Percentiles rank a stretch among this genome's conserved stretches.
Evolutionary conservation across 2,113 vertebrate genomes (phyloP).

Genomic region (Narcine bancroftii): DNA sequence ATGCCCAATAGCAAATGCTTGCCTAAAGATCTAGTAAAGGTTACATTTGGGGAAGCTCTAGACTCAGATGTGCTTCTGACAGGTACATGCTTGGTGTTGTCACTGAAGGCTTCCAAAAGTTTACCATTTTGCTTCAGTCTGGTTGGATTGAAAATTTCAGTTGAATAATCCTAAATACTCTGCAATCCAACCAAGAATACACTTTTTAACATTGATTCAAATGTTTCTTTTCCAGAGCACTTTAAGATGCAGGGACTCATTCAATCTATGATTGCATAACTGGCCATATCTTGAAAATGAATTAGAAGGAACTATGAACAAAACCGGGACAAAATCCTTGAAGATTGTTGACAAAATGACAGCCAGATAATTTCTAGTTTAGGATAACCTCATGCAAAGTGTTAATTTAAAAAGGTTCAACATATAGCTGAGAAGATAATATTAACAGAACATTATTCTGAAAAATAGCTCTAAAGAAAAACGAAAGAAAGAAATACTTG

Average conservation of each 20-base stretch:
- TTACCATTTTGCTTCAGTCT: not conserved
- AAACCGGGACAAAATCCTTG: slow-evolving; percentile 43
- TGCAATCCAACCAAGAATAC: not conserved
- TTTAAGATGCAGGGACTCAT: slow-evolving; percentile 34
- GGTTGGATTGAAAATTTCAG: not conserved
- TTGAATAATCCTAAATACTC: not conserved
- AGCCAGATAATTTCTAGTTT: not conserved
- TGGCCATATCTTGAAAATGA: slow-evolving; percentile 44
- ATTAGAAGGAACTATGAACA: slow-evolving; percentile 45
- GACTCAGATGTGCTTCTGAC: not conserved
- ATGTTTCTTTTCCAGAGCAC: not conserved
- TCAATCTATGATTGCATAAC: slow-evolving; percentile 44
- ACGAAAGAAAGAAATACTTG: not conserved
- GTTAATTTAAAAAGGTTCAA: not conserved
- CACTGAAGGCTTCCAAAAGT: not conserved
- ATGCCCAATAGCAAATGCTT: not conserved
- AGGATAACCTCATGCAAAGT: not conserved
- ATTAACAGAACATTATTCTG: not conserved
- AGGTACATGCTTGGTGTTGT: not conserved
- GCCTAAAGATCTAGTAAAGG: not conserved
- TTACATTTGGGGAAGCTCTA: not conserved
- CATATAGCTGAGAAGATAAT: not conserved
- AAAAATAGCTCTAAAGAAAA: not conserved
- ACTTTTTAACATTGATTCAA: not conserved
- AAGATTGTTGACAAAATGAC: slow-evolving; percentile 29